These are phyloP conservation scores for Rhinichthys osculus DNA, from an alignment of 2,797 vertebrate genomes.

Conservation along the genomic window DNA sequence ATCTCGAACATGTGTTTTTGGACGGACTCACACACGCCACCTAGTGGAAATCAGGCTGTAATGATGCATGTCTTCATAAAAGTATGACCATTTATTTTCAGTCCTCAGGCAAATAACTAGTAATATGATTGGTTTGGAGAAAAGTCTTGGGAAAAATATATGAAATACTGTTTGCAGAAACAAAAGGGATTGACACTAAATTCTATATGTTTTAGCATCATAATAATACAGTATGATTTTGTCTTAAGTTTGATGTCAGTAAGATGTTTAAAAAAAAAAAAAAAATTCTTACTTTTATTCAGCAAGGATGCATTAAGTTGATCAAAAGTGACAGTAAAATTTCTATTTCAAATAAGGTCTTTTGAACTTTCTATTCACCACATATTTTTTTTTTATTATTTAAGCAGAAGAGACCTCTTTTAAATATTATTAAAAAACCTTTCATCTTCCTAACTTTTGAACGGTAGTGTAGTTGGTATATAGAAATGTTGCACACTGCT, in stretches of 20 bases:
- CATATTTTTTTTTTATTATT: neutral
- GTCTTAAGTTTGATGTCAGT: neutral
- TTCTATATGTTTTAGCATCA: neutral
- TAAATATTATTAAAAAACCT: neutral
- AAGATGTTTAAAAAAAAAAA: neutral
- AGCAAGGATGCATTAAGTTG: neutral
- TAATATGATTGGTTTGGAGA: neutral
- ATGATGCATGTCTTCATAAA: neutral
- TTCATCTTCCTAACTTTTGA: too few species aligned
- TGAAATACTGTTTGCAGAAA: neutral
- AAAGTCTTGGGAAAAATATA: neutral
- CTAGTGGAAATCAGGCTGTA: conserved; percentile 32
- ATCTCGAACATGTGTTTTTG: conserved; percentile 13
- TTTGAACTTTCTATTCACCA: neutral
- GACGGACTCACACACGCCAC: conserved; percentile 29
- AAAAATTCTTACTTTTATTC: neutral
- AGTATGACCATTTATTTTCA: neutral
- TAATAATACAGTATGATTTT: neutral
- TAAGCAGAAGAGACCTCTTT: neutral
- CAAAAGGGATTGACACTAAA: neutral
- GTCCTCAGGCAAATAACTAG: neutral
- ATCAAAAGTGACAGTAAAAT: neutral
- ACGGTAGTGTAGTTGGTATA: neutral
- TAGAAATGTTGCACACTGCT: neutral
- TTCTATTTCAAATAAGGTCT: neutral